Conservation (phyloP, 2,888 invertebrate genomes). For the Acholoe squamosa region DNA sequence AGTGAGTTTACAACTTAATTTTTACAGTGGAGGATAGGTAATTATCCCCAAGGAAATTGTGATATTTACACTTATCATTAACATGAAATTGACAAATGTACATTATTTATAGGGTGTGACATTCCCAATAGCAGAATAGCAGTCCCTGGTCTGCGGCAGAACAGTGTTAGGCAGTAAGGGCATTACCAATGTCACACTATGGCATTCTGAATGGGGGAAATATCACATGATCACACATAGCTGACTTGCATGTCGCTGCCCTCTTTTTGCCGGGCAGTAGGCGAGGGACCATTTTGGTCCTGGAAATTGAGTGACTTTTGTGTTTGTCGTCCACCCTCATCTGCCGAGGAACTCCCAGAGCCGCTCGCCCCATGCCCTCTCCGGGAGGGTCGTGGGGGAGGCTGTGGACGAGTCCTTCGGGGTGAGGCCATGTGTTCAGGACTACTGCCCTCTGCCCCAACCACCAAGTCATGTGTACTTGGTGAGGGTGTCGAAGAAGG, state of each 20-base stretch:
- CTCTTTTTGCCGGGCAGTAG: conserved; percentile 23
- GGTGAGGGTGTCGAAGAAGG: conserved; percentile 49
- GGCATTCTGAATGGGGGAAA: background rate
- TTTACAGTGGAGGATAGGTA: background rate
- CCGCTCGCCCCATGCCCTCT: background rate
- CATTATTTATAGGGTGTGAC: background rate
- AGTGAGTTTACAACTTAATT: background rate
- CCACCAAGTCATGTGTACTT: conserved; percentile 52
- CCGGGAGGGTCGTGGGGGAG: conserved; percentile 57
- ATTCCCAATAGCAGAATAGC: background rate
- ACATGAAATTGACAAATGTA: background rate
- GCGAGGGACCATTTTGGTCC: background rate
- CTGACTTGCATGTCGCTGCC: conserved; percentile 61
- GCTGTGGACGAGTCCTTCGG: conserved; percentile 38
- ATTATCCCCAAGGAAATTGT: background rate
- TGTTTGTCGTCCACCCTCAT: background rate
- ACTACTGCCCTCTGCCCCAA: conserved; percentile 42
- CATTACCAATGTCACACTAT: too few relatives aligned
- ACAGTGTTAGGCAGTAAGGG: background rate
- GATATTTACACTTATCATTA: background rate
- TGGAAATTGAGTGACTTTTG: conserved; percentile 47
- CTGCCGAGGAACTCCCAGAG: conserved; percentile 32
- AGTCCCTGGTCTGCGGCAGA: background rate
- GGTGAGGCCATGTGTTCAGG: background rate
- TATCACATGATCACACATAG: conserved; percentile 31